These are phyloP conservation scores for Leucoraja ocellata DNA, from an alignment of 2,797 vertebrate species.

Conservation along the genomic window DNA sequence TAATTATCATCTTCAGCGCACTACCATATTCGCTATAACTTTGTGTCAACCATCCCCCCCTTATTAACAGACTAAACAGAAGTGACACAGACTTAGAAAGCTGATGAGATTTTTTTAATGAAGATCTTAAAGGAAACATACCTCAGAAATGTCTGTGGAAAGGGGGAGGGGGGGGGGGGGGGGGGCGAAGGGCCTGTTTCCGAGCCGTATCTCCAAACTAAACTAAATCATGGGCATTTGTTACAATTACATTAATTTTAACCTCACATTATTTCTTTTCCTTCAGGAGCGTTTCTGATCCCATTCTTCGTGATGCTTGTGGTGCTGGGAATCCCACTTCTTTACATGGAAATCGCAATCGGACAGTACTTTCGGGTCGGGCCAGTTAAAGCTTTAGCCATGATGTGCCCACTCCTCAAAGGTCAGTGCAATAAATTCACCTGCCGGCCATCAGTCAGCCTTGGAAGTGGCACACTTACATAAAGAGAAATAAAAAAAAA, in stretches of 20 bases:
- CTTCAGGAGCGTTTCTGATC: constrained; percentile 63
- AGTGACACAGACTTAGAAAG: not conserved
- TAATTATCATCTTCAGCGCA: not conserved
- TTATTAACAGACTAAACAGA: not conserved
- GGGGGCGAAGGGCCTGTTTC: too few relatives aligned
- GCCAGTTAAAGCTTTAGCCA: constrained; percentile 59
- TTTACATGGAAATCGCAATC: constrained; percentile 64
- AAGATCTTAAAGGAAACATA: not conserved
- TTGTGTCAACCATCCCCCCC: too few relatives aligned
- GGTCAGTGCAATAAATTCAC: constrained; percentile 47
- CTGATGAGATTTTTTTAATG: not conserved
- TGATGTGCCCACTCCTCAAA: constrained; percentile 63
- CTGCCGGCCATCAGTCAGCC: not conserved
- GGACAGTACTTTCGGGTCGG: constrained; percentile 62
- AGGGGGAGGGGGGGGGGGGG: too few relatives aligned
- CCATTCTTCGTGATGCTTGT: constrained; percentile 65
- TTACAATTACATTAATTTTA: not conserved
- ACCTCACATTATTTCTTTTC: not conserved
- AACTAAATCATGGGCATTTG: not conserved
- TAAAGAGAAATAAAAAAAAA: not conserved
- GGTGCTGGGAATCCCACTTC: constrained; percentile 64
- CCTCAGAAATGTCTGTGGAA: not conserved
- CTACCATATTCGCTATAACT: not conserved
- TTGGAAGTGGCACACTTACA: not conserved
- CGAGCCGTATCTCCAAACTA: too few relatives aligned